These are phyloP conservation scores for Hipposideros larvatus DNA, from an alignment of 2,797 vertebrate genomes.

Conservation along the genomic window DNA sequence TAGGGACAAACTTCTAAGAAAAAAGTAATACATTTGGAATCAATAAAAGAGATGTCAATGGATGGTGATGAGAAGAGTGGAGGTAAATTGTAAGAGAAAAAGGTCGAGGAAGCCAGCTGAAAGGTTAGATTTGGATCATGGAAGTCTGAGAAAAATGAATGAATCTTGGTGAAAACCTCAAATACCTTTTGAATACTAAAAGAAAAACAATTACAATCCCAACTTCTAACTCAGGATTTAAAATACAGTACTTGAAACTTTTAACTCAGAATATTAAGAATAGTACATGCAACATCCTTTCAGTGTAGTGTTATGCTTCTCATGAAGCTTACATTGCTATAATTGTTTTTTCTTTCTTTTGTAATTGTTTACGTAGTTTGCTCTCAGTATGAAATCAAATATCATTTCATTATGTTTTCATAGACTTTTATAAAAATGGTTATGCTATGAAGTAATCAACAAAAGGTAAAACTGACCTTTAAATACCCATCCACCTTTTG, in stretches of 20 bases:
- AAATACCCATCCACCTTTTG: conserved; percentile 11
- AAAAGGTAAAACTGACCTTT: conserved; percentile 74
- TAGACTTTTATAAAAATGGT: conserved; percentile 62
- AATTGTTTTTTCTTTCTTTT: conserved; percentile 56
- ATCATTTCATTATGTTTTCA: conserved; percentile 61
- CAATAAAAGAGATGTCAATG: background rate
- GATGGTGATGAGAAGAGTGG: background rate
- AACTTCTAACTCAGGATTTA: background rate
- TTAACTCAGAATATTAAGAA: conserved; percentile 16
- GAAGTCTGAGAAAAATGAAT: background rate
- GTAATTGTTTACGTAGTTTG: conserved; percentile 64
- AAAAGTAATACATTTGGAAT: background rate
- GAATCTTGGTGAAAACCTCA: background rate
- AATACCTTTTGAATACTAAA: background rate
- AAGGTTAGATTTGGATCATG: background rate
- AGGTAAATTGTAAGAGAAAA: background rate
- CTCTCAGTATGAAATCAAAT: conserved; percentile 59
- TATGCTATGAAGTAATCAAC: conserved; percentile 60
- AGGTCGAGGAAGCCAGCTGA: background rate
- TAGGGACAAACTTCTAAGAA: background rate
- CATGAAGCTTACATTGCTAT: background rate
- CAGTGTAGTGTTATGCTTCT: background rate
- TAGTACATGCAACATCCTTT: background rate
- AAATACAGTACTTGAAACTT: conserved; percentile 38
- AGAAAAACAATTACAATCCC: background rate